Evolutionary conservation across 1,140 invertebrate species (phyloP).

Genomic region (Notospermus geniculatus): DNA sequence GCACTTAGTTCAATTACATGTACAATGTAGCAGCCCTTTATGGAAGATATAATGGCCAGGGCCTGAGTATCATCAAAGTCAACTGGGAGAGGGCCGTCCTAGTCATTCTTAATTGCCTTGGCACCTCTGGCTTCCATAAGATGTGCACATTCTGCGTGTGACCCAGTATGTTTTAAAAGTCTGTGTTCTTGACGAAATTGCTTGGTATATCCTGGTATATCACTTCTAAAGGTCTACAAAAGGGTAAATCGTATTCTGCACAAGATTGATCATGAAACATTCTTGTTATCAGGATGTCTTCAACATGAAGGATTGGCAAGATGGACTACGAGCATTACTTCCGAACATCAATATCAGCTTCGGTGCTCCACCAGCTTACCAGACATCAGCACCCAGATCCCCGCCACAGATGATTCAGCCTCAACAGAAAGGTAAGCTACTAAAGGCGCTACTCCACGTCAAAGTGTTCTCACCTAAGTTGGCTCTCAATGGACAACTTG

Average conservation of each 20-base stretch:
- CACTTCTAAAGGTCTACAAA: slow-evolving; percentile 9
- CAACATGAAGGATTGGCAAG: slow-evolving; percentile 57
- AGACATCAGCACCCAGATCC: slow-evolving; percentile 16
- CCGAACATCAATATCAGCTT: slow-evolving; percentile 59
- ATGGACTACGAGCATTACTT: slow-evolving; percentile 56
- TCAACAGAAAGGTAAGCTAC: slow-evolving; percentile 5
- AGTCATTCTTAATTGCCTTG: too few species aligned
- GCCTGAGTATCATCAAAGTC: too few species aligned
- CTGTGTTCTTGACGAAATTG: too few species aligned
- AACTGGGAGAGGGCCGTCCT: too few species aligned
- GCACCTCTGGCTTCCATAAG: too few species aligned
- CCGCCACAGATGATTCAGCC: slow-evolving; percentile 16
- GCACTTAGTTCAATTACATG: too few species aligned
- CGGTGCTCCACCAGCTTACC: slow-evolving; percentile 32
- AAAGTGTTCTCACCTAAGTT: slow-evolving; percentile 8
- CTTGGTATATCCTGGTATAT: too few species aligned
- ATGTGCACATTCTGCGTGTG: slow-evolving; percentile 14
- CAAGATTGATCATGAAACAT: slow-evolving; percentile 8
- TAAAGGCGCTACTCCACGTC: too few species aligned
- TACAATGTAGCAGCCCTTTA: too few species aligned
- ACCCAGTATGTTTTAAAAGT: too few species aligned
- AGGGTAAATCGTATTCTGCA: neutral
- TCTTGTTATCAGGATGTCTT: slow-evolving; percentile 37
- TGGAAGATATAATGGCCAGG: too few species aligned
- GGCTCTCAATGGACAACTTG: neutral